phyloP scores from a whole-genome alignment of 53 echinoderm and acorn worm species.

The Patiria pectinifera region DNA sequence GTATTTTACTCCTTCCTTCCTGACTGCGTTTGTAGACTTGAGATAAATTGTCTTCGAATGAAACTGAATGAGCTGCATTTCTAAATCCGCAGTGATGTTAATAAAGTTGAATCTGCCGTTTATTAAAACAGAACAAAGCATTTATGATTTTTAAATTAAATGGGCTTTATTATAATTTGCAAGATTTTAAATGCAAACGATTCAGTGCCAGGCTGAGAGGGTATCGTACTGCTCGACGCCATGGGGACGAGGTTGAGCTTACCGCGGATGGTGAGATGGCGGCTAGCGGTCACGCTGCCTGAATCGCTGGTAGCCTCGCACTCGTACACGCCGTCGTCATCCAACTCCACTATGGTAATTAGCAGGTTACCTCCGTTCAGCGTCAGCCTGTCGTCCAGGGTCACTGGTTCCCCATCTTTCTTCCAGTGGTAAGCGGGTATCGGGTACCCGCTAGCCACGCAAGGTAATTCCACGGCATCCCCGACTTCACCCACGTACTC shows the following conservation, averaged over 20 bases:
- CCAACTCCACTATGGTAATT: constrained; percentile 65
- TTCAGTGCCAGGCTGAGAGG: no score
- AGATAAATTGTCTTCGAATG: no score
- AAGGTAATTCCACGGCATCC: constrained; percentile 87
- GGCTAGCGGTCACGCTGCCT: constrained; percentile 64
- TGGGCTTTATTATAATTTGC: no score
- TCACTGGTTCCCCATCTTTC: constrained; percentile 65
- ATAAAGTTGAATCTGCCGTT: no score
- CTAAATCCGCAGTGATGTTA: no score
- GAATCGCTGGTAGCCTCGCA: constrained; percentile 83
- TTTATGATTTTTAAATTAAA: no score
- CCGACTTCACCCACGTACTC: constrained; percentile 76
- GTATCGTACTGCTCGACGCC: no score
- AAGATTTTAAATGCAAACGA: no score
- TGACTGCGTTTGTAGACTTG: no score
- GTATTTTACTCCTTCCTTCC: no score
- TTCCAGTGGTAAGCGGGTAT: constrained; percentile 84
- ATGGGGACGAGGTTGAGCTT: background rate
- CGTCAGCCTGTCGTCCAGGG: constrained; percentile 55
- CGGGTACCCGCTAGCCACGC: constrained; percentile 90
- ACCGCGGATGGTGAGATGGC: constrained; percentile 84
- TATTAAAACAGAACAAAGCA: no score
- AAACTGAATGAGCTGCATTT: no score
- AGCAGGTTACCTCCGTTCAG: constrained; percentile 93
- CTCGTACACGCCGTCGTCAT: constrained; percentile 82